These are phyloP conservation scores for Stenotaenia linearis DNA, from an alignment of 2,888 invertebrate genomes.

Conservation along the genomic window DNA sequence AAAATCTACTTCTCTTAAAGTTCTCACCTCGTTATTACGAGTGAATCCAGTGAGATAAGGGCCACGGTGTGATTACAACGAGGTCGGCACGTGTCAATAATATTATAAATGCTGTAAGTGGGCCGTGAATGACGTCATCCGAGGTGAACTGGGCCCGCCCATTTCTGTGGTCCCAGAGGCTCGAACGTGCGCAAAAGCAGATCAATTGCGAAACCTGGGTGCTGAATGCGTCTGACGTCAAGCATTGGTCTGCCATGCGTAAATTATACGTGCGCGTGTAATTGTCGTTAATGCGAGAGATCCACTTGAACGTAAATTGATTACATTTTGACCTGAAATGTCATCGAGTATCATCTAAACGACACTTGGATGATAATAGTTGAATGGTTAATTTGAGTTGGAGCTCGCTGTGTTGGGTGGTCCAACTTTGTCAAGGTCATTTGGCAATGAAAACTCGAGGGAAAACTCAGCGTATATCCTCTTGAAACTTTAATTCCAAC, in stretches of 20 bases:
- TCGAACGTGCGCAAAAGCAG: conserved; percentile 11
- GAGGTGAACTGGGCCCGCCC: conserved; percentile 17
- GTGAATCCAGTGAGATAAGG: neutral
- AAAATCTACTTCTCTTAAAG: neutral
- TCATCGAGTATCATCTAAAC: neutral
- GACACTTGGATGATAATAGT: neutral
- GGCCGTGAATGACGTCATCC: conserved; percentile 16
- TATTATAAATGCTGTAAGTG: neutral
- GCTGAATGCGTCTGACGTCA: neutral
- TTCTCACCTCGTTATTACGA: neutral
- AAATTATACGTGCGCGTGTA: neutral
- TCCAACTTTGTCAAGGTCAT: neutral
- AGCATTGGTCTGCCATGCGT: neutral
- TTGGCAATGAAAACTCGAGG: neutral
- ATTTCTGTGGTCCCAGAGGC: conserved; percentile 7
- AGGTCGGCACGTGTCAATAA: conserved; percentile 12
- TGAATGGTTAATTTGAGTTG: neutral
- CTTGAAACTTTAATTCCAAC: neutral
- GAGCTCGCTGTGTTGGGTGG: neutral
- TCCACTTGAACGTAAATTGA: conserved; percentile 8
- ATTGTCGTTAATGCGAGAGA: neutral
- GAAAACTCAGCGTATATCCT: neutral
- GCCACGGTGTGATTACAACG: neutral
- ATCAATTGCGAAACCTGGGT: conserved; percentile 17
- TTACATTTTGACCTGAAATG: conserved; percentile 12